phyloP scores from a whole-genome alignment of 2,888 invertebrate genomes.

The Metellina segmentata region DNA sequence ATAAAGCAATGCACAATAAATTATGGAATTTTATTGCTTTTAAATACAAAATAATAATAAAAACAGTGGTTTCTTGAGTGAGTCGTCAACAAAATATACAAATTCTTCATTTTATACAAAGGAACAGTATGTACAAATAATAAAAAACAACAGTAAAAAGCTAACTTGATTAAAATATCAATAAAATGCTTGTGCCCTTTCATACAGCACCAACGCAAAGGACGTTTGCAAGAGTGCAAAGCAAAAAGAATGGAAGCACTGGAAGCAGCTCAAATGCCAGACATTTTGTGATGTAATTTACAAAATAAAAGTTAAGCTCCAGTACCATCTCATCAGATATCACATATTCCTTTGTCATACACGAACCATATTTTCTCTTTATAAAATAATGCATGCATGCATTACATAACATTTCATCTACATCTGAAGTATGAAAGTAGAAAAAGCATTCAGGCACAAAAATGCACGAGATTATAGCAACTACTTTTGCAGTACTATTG shows the following conservation, averaged over 20 bases:
- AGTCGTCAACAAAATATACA: slow-evolving; percentile 44
- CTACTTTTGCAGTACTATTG: too few species aligned
- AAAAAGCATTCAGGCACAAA: too few species aligned
- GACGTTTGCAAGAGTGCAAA: neutral
- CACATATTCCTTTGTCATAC: neutral
- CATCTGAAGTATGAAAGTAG: too few species aligned
- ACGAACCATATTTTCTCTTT: too few species aligned
- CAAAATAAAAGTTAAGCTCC: neutral
- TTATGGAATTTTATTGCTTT: slow-evolving; percentile 66
- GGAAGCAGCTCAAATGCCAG: neutral
- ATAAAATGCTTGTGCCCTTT: slow-evolving; percentile 38
- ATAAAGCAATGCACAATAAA: slow-evolving; percentile 9
- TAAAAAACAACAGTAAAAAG: slow-evolving; percentile 9
- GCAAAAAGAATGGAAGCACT: neutral
- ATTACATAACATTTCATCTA: too few species aligned
- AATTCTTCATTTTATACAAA: slow-evolving; percentile 32
- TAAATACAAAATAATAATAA: slow-evolving; percentile 68
- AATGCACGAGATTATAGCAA: too few species aligned
- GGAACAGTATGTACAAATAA: slow-evolving; percentile 14
- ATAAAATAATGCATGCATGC: too few species aligned
- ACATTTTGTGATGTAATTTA: neutral
- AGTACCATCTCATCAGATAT: neutral
- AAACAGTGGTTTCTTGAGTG: slow-evolving; percentile 40
- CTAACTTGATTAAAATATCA: neutral
- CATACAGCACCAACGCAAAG: neutral